Base-by-base conservation (phyloP, 2,888 invertebrate species). In the Opisthograptis luteolata region DNA sequence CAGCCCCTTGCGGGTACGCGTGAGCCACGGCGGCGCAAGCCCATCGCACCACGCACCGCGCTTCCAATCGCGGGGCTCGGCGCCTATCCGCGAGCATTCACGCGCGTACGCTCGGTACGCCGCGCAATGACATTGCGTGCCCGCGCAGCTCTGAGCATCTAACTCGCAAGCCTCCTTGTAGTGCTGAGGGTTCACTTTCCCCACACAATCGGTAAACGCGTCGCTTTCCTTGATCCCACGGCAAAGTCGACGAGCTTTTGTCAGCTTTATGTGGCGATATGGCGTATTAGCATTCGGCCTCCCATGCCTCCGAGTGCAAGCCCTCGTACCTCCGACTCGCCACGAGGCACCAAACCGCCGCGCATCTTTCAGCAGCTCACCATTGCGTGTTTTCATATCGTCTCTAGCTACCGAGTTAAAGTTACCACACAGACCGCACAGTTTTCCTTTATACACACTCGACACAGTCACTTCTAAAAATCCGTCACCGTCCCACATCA, bases 401-500 rank as follows among this genome's bases (percentile, higher is more conserved):
- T 98, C 98, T 60, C 95, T 93, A 2, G 95, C 94, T 55, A 95
- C 91, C 32, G 95, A 95, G 83, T 98, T 99, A 84, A 96, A 99
- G 79, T 98, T 98, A 0, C 99, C 99, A 75, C 99, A 99, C 10
- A 99, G 88, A 8, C 99, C 99, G 75, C 98, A 98, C 48, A 98
- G 81, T 67, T 93, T 93, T 47, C 92, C 93, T 79, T 94, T 96
- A 86, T 94, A 96, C 42, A 85, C 91, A 51, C 92, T 94, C 8
- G 93, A 92, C 69, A 94, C 93, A 2, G 97, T 95, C 8, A 97
- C 96, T 87, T 99, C 98, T 51, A 98, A 90, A 74, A 97, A 98
- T 66, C 97, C 97, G 64, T 95, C 95, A 1, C 98, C 98, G 73
- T 98, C 97, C 98, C 98, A 99, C 24, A 96, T 91, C 56, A 99